Evolutionary conservation across 1,140 invertebrate species (phyloP), one percentile per base, ranked within the genome.

Genomic region (Lasioglossum albipes): DNA sequence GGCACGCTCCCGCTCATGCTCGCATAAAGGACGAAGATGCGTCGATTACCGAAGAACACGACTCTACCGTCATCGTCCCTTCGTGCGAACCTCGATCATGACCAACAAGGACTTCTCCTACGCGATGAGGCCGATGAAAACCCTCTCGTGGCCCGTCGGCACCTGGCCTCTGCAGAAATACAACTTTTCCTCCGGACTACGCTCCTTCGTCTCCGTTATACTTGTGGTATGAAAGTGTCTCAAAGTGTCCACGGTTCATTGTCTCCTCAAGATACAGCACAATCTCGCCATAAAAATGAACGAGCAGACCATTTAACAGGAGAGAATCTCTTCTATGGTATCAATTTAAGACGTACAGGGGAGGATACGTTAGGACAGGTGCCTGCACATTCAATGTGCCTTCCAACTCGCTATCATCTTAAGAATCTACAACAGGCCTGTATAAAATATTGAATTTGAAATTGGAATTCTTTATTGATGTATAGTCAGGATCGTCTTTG

Each of bases 81-180:
- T 57, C 31, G 7, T 52, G 7, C 31, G 16, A 42, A 1, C 18
- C 20, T 2, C 18, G 3, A 45, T n/a, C 13, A 79, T 79, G 76
- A 85, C 70, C 41, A 65, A 49, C 6, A 41, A 75, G 20, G 77
- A 85, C 45, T 67, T 79, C 41, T 18, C 27, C 16, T 82, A 84
- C 22, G 79, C 76, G 41, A 74, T 75, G 66, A 41, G 54, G 2
- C 72, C 78, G 45, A 66, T 78, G 27, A 79, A 84, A 31, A 36
- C 74, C 20, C n/a, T 82, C 18, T 68, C 82, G 27, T 81, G 75
- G 76, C 74, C 75, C 7, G 36, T 83, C 10, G 85, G 86, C 12
- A 75, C 73, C 0, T 87, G 86, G 86, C 86, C 83, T 0, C 54
- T 87, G 36, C 57, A 79, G 12, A n/a, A 76, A 16, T 42, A 81